A percentile compares a stretch with the other conserved stretches of the same genome.
These are phyloP conservation scores for Hecatera dysodea DNA, from an alignment of 2,888 invertebrate genomes.

Conservation along the genomic window DNA sequence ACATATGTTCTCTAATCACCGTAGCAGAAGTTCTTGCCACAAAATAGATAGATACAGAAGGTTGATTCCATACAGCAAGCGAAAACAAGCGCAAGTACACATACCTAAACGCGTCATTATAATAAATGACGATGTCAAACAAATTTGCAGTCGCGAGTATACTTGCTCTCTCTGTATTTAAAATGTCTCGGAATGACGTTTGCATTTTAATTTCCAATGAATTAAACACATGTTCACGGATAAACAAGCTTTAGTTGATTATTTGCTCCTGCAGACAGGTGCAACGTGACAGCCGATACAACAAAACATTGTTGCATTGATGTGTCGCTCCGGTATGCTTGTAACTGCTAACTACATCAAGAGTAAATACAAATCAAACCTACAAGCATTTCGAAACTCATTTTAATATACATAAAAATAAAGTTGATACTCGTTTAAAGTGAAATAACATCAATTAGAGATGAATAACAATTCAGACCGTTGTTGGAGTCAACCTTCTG, in stretches of 20 bases:
- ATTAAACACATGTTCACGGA: background rate
- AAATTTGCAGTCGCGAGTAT: background rate
- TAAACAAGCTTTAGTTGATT: background rate
- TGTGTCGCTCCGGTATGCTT: background rate
- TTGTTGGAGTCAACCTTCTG: slow-evolving; percentile 11
- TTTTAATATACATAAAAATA: background rate
- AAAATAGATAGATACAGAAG: background rate
- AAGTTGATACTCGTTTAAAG: background rate
- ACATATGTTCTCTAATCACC: slow-evolving; percentile 66
- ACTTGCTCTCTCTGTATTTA: background rate
- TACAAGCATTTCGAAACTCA: background rate
- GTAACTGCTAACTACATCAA: background rate
- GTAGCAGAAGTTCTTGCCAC: slow-evolving; percentile 57
- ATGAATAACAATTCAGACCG: no score
- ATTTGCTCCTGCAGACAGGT: background rate
- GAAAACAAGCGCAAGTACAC: background rate
- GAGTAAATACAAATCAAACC: no score
- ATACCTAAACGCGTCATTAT: background rate
- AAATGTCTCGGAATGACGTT: no score
- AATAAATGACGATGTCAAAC: background rate
- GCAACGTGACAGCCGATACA: background rate
- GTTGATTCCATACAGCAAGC: no score
- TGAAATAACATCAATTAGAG: background rate
- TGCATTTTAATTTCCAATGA: background rate
- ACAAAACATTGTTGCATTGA: background rate